These are phyloP conservation scores for Neodiprion pinetum DNA, from an alignment of 1,140 invertebrate species.

Conservation along the genomic window DNA sequence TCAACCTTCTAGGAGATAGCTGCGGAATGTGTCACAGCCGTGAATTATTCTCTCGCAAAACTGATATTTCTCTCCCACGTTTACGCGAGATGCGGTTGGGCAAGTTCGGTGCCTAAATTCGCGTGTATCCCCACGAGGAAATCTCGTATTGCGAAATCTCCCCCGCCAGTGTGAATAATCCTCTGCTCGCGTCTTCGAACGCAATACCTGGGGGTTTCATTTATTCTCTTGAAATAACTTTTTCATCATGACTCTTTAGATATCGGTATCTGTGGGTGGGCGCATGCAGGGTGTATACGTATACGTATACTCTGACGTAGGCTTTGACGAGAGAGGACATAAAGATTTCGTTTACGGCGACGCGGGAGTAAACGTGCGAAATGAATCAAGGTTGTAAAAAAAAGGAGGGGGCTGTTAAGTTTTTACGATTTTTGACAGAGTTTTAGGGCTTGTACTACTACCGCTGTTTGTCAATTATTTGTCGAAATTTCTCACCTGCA, in stretches of 20 bases:
- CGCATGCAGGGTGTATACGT: too few species aligned
- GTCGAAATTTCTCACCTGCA: neutral
- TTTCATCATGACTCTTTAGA: neutral
- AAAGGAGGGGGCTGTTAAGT: neutral
- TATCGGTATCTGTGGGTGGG: neutral
- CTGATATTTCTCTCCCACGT: neutral
- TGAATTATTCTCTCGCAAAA: neutral
- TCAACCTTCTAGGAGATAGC: neutral
- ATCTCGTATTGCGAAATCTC: neutral
- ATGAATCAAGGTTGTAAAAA: constrained; percentile 1
- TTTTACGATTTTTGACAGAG: constrained; percentile 4
- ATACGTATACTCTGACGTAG: too few species aligned
- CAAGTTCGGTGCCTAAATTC: neutral
- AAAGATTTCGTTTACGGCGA: constrained; percentile 1
- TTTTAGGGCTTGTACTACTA: neutral
- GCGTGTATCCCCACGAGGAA: neutral
- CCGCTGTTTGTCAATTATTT: neutral
- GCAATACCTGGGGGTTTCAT: neutral
- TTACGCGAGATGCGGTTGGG: neutral
- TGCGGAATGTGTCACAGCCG: neutral
- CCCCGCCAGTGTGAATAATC: too few species aligned
- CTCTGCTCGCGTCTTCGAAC: neutral
- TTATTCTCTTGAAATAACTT: neutral
- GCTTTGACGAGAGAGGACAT: neutral
- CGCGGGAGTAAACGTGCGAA: neutral